Evolutionary conservation across 2,113 vertebrate genomes (phyloP), one percentile per base, ranked within the genome.

Genomic region (Mustelus asterias): DNA sequence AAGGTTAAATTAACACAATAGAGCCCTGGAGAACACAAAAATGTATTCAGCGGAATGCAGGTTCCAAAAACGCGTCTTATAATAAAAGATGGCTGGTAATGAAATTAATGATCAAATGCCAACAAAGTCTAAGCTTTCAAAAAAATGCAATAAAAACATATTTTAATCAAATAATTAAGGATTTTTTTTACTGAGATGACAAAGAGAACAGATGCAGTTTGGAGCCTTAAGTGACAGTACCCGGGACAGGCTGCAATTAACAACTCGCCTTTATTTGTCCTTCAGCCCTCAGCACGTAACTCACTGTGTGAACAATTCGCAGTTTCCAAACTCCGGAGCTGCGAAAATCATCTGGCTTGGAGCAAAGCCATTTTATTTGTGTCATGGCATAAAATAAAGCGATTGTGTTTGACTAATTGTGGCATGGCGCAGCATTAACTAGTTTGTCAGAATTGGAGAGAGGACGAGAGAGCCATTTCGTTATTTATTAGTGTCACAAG

Each of bases 321-420:
- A 96, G 97, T 98, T 98, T 97, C 97, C 97, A 97, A 96, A 97
- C 96, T 96, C 95, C 14, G 97, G 33, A 97, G 97, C 97, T 98
- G 97, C 97, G 97, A 69, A 98, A 98, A 98, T 98, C 97, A 98
- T 98, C 97, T 97, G 96, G 97, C 96, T 96, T 98, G 98, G 97
- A 97, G 18, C 95, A 96, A 96, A 96, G 98, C 98, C 98, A 97
- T 97, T 97, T 98, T 98, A 97, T 98, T 98, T 97, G 97, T 98
- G 97, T 97, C 96, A 97, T 67, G 63, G 65, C 37, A 67, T 18
- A 6, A 94, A 94, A n/a, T 65, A 69, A 94, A 97, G 96, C 97
- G 98, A 97, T 98, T 98, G 97, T 97, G 97, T 96, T 97, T 97
- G 97, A 98, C 98, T 98, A 98, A 97, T 97, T 98, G 97, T 97